Conservation (phyloP, 1,140 invertebrate genomes). For the Solenopsis invicta region DNA sequence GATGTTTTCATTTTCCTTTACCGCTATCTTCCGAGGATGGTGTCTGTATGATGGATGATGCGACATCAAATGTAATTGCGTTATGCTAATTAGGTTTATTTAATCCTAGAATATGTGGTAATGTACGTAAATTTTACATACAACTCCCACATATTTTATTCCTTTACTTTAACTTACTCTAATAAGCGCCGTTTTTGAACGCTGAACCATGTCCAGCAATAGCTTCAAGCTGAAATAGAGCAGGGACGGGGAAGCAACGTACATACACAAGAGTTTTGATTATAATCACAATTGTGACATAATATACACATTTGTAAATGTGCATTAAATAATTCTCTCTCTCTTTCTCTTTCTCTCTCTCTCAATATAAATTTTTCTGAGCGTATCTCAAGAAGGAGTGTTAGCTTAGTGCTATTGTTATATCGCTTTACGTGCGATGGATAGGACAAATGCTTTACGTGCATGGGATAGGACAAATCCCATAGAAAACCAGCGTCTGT, state of each 20-base stretch:
- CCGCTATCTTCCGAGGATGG: constrained; percentile 52
- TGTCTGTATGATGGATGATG: constrained; percentile 75
- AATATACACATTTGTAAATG: background rate
- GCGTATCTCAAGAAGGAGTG: background rate
- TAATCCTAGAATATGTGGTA: constrained; percentile 36
- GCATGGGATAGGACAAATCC: background rate
- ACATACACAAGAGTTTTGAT: constrained; percentile 47
- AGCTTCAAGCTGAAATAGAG: constrained; percentile 62
- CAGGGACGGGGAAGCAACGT: constrained; percentile 63
- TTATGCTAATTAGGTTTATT: constrained; percentile 81
- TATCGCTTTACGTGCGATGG: too few relatives aligned
- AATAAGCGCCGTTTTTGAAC: too few relatives aligned
- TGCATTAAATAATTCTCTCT: constrained; percentile 7
- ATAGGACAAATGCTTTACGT: background rate
- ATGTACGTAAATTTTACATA: too few relatives aligned
- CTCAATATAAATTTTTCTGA: background rate
- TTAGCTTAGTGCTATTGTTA: background rate
- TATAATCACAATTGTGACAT: background rate
- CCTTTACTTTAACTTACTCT: too few relatives aligned
- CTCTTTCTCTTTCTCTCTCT: background rate
- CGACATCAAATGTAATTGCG: constrained; percentile 70
- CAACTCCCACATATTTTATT: too few relatives aligned
- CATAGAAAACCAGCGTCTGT: background rate
- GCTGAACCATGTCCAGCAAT: background rate
- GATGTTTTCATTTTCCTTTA: constrained; percentile 60